Conservation (phyloP, 2,113 vertebrate species). For the Larimichthys crocea region DNA sequence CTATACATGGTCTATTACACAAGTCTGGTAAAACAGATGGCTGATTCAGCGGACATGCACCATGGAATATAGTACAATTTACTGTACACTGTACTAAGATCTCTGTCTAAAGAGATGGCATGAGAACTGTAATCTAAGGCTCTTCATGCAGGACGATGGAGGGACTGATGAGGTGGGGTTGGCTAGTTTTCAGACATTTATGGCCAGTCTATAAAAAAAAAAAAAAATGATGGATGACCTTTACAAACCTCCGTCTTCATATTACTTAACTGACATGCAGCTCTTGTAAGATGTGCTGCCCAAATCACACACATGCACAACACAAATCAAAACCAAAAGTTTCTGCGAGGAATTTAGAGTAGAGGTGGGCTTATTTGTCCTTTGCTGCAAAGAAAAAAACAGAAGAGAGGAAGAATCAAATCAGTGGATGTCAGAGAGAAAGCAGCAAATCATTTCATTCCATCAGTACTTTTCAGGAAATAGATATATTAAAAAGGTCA, state of each 20-base stretch:
- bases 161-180: conserved; percentile 81
- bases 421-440: conserved; percentile 49
- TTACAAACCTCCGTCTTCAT: conserved; percentile 67
- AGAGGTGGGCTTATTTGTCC: conserved; percentile 90
- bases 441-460: conserved; percentile 28
- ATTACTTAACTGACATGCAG: conserved; percentile 90
- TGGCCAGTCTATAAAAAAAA: conserved; percentile 61
- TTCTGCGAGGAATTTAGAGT: conserved; percentile 83
- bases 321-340: conserved; percentile 91
- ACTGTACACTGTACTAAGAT: conserved; percentile 81
- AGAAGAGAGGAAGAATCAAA: conserved; percentile 73
- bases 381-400: conserved; percentile 89
- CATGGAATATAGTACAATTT: conserved; percentile 84
- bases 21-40: conserved; percentile 86
- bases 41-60: conserved; percentile 91
- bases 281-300: conserved; percentile 90
- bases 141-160: conserved; percentile 86
- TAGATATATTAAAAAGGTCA: conserved; percentile 41
- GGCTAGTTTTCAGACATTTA: conserved; percentile 78
- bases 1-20: conserved; percentile 89
- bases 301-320: conserved; percentile 95
- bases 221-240: conserved; percentile 44
- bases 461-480: conserved; percentile 8
- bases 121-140: conserved; percentile 78
- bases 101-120: conserved; percentile 80